Percentiles rank a stretch among this genome's conserved stretches.
Conservation (phyloP, 2,113 vertebrate species). For the Heterotilapia buettikoferi region DNA sequence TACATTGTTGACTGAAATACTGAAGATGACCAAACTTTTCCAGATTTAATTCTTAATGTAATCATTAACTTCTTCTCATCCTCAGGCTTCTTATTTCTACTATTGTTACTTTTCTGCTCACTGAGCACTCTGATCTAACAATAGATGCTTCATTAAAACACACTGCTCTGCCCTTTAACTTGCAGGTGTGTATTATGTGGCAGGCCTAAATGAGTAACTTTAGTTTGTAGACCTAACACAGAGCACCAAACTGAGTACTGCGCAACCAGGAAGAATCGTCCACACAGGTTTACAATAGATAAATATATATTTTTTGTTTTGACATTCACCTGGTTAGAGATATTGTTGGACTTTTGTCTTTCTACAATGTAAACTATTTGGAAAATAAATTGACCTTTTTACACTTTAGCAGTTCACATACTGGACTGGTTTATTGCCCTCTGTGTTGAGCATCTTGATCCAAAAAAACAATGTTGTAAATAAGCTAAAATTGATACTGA, state of each 20-base stretch:
- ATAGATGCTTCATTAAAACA: not conserved
- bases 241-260: not conserved
- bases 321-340: not conserved
- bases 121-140: not conserved
- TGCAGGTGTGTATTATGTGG: not conserved
- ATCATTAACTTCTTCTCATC: not conserved
- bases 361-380: not conserved
- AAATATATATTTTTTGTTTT: not conserved
- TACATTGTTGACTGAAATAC: not conserved
- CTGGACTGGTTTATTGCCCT: not conserved
- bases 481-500: not conserved
- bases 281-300: not conserved
- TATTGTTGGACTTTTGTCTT: not conserved
- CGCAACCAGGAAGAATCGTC: not conserved
- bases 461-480: not conserved
- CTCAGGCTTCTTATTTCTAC: not conserved
- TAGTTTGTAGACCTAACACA: not conserved
- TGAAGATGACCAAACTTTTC: not conserved
- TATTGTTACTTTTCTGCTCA: not conserved
- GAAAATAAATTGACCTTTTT: not conserved
- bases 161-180: not conserved
- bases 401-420: not conserved
- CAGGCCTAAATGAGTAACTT: not conserved
- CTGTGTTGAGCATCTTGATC: not conserved
- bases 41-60: not conserved